Evolutionary conservation across 1,140 invertebrate species (phyloP).

Genomic region (Drosophila serrata): DNA sequence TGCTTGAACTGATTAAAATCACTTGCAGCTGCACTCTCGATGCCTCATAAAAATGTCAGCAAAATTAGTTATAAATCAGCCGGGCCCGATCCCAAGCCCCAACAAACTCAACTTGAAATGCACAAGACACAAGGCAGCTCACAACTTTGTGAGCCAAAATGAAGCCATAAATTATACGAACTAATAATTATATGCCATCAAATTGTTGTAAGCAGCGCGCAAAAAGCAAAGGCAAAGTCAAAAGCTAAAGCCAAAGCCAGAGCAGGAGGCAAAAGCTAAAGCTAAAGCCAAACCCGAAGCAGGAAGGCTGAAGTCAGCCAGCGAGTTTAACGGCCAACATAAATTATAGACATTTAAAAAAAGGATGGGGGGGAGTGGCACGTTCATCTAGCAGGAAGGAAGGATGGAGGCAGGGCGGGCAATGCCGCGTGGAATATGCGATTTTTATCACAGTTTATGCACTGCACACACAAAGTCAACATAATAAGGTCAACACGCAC

Average conservation of each 20-base stretch:
- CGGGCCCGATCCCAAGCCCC: background rate
- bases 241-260: slow-evolving; percentile 23
- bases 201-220: slow-evolving; percentile 74
- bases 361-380: slow-evolving; percentile 11
- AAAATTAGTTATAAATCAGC: slow-evolving; percentile 80
- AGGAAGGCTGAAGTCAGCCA: slow-evolving; percentile 55
- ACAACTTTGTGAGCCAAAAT: slow-evolving; percentile 75
- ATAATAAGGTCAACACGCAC: slow-evolving; percentile 80
- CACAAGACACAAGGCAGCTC: slow-evolving; percentile 48
- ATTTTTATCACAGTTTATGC: slow-evolving; percentile 83
- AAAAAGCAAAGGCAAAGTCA: slow-evolving; percentile 14
- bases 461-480: slow-evolving; percentile 82
- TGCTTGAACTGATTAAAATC: slow-evolving; percentile 53
- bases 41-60: slow-evolving; percentile 64
- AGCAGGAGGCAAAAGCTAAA: slow-evolving; percentile 34
- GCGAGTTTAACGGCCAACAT: slow-evolving; percentile 76
- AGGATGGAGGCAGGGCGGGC: slow-evolving; percentile 14
- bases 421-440: slow-evolving; percentile 68
- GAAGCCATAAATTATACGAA: slow-evolving; percentile 82
- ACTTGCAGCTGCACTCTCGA: slow-evolving; percentile 54
- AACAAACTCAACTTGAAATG: slow-evolving; percentile 36
- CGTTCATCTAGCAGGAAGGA: slow-evolving; percentile 22
- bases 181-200: slow-evolving; percentile 83
- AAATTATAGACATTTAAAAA: slow-evolving; percentile 81
- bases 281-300: slow-evolving; percentile 12